These are phyloP conservation scores for Leptatherina wallacei DNA, from an alignment of 2,797 vertebrate genomes.

Conservation along the genomic window DNA sequence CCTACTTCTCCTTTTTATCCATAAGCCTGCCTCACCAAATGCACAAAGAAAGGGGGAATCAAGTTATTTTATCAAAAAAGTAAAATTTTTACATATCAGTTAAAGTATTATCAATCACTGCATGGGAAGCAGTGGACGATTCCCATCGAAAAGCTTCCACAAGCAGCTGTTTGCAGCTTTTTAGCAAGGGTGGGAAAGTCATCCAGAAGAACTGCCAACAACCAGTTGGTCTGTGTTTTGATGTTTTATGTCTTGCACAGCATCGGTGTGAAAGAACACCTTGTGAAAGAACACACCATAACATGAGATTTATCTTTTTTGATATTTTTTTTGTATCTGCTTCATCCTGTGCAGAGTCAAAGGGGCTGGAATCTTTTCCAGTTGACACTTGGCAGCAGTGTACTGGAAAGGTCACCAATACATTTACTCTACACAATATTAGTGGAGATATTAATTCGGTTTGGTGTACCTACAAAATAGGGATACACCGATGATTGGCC, in stretches of 20 bases:
- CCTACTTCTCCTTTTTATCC: constrained; percentile 6
- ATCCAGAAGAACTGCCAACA: background rate
- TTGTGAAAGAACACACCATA: no score
- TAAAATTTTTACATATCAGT: background rate
- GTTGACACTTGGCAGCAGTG: no score
- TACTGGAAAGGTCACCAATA: no score
- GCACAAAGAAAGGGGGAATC: constrained; percentile 16
- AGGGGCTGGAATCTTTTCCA: no score
- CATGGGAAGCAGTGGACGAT: background rate
- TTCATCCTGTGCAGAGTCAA: no score
- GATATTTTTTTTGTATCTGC: no score
- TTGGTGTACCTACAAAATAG: no score
- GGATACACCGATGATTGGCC: no score
- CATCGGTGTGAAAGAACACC: background rate
- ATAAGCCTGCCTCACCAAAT: constrained; percentile 36
- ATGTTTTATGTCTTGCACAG: background rate
- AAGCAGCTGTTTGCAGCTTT: constrained; percentile 21
- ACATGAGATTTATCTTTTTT: no score
- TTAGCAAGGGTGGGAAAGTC: constrained; percentile 16
- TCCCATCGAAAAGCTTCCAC: constrained; percentile 15
- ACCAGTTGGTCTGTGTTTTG: constrained; percentile 2
- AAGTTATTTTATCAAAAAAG: constrained; percentile 13
- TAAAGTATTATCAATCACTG: background rate
- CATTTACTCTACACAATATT: no score
- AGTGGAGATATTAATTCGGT: no score